These are phyloP conservation scores for Polypedilum pembai DNA, from an alignment of 1,140 invertebrate species.

Conservation along the genomic window DNA sequence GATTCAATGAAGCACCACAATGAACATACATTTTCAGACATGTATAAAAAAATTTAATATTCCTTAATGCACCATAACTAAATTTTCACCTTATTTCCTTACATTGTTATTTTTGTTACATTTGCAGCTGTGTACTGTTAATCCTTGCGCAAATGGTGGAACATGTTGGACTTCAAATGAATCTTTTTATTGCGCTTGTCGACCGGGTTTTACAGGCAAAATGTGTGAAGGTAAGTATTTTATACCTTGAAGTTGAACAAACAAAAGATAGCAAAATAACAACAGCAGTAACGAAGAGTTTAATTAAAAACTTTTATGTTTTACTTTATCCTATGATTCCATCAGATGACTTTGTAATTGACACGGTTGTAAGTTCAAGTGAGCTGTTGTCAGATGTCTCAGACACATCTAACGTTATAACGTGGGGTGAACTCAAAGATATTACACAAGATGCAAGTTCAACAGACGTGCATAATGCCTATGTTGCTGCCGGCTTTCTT, in stretches of 20 bases:
- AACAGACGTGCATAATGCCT: conserved; percentile 57
- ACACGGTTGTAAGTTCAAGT: conserved; percentile 53
- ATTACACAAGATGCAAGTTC: conserved; percentile 46
- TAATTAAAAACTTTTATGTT: conserved; percentile 29
- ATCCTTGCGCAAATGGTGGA: conserved; percentile 66
- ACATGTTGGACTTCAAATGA: conserved; percentile 68
- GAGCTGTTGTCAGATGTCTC: conserved; percentile 45
- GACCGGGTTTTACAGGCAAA: conserved; percentile 65
- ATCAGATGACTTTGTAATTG: conserved; percentile 56
- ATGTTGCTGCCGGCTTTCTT: conserved; percentile 63
- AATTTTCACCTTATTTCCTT: neutral
- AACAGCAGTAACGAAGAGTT: conserved; percentile 10
- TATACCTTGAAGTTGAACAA: neutral
- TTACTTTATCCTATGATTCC: conserved; percentile 31
- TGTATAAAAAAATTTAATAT: conserved; percentile 15
- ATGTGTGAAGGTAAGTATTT: conserved; percentile 58
- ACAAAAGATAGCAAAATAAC: neutral
- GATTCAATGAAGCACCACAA: too few species aligned
- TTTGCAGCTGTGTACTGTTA: conserved; percentile 61
- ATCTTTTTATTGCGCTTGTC: conserved; percentile 65
- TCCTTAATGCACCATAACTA: neutral
- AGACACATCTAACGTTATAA: conserved; percentile 37
- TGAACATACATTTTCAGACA: neutral
- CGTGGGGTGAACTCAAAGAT: neutral
- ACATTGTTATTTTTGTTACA: conserved; percentile 30